Evolutionary conservation across 2,113 vertebrate genomes (phyloP), one percentile per base, ranked within the genome.

Genomic region (Scomber japonicus): DNA sequence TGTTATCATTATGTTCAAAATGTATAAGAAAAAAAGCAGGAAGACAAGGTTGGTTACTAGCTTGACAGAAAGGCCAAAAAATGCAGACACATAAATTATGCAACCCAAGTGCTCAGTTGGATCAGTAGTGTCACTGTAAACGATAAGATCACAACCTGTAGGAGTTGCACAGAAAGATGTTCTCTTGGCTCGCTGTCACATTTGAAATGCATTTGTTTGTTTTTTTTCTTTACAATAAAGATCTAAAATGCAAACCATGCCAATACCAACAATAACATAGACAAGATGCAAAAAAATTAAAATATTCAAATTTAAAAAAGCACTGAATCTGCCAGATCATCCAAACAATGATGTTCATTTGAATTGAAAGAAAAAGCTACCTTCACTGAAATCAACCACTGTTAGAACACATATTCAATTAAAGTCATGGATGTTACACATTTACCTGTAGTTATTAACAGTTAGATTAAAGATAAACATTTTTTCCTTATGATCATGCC

Each of bases 121-220:
- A 61, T 71, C 73, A 68, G 67, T 27, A 54, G 78, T 48, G 69
- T 40, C 48, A 35, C 80, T 60, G 82, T 82, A 75, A 78, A 81
- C 66, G 50, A 24, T 12, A 55, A 66, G 19, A 61, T 19, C 73
- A 63, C 61, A 78, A 46, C 67, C 31, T 49, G 61, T 16, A 16
- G 12, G 64, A 27, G 56, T 40, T 2, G 1, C 35, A 75, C 69
- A 54, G 31, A 1, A 79, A 16, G 19, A 75, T 17, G 0, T 80
- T 89, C n/a, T 55, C 45, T 78, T 79, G 48, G 69, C 67, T 79
- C 55, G 45, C 61, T 49, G 19, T 72, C 57, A 40, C 70, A 59
- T 69, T 53, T 60, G 21, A 48, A 21, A 71, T 51, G 62, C 50
- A 48, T 3, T 31, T 2, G 24, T 45, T 45, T 48, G 0, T 40